Evolutionary conservation across 2,888 invertebrate genomes (phyloP), one percentile per base, ranked within the genome.

Genomic region (Synanthedon andrenaeformis): DNA sequence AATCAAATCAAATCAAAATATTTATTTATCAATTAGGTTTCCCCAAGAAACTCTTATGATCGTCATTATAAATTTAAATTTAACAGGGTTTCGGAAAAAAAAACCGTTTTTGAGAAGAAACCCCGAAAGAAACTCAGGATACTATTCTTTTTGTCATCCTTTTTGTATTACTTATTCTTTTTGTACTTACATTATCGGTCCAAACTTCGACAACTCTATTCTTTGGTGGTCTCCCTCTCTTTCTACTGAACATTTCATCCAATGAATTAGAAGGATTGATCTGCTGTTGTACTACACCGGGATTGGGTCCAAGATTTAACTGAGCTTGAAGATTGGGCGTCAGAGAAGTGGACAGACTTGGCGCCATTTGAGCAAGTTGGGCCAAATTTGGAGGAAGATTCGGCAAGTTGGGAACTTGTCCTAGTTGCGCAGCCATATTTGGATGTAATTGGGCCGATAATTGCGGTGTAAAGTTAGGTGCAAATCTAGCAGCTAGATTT

Each of bases 191-290:
- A 72, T 93, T 93, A 67, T 93, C 94, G 62, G 93, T 93, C 92
- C 95, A 96, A 58, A 96, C 95, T 89, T 96, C 96, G 48, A 96
- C 96, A 12, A 96, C 93, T 0, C 96, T 91, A 76, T 98, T 98
- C 85, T 98, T 98, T 12, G 98, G 98, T n/a, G 98, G 98, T 57
- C 98, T 89, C 50, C 98, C 98, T 41, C 98, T 90, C 69, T 97
- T 96, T 57, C 97, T 90, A 75, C 96, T 93, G 72, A 96, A 96
- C 91, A 97, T 95, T 53, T 96, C 96, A 76, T 97, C 96, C 62
- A 96, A 90, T 42, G 94, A 93, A 58, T 92, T 94, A 4, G 92
- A 90, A 41, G 88, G 82, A 51, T 82, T 87, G 0, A 82, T 70
- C 14, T 85, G 87, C 41, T 84, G 84, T 0, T 82, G 82, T 0